Base-by-base conservation (phyloP, 35 echinoderm and acorn worm species). In the Ophioderma brevispina region DNA sequence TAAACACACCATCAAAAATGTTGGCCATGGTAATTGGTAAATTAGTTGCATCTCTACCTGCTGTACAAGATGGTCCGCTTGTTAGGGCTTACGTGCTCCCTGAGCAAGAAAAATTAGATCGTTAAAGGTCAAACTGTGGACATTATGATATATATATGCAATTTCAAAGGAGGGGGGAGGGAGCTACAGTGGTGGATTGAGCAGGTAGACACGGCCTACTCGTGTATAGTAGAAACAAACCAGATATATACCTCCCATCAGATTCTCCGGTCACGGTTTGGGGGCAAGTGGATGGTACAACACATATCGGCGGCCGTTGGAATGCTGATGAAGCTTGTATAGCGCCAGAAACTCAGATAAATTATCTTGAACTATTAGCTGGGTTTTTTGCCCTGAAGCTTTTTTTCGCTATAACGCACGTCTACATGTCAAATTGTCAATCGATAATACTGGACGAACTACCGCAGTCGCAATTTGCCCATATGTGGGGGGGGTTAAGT, bases 81-180 rank as follows among this genome's bases (percentile, higher is more conserved):
- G n/a, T n/a, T n/a, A n/a, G n/a, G n/a, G n/a, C n/a, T 33, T 76
- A 85, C 70, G 49, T 37, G 92, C 37, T 43, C 37, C 3, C 31
- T 94, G 92, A 97, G 50, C 87, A 78, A 36, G 91, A 82, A 93
- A 97, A 84, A 93, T 80, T 49, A 28, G 39, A 38, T 83, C 92
- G 31, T 41, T 94, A 8, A 94, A 55, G 78, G 35, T n/a, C 31
- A 32, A 59, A 89, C 50, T 86, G 81, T 17, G 95, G 88, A 77
- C 87, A 97, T 38, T 94, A 80, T 91, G 88, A 97, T 63, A 89
- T 59, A 38, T 39, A 87, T 13, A 82, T 84, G 63, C 30, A 38
- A 75, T 30, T 91, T 70, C 76, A 50, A 31, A 19, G 33, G 2
- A 10, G 13, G 28, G 64, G 36, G 25, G 84, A 3, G 64, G 2